Conservation (phyloP, 2,888 invertebrate genomes). For the Lymantria dispar region DNA sequence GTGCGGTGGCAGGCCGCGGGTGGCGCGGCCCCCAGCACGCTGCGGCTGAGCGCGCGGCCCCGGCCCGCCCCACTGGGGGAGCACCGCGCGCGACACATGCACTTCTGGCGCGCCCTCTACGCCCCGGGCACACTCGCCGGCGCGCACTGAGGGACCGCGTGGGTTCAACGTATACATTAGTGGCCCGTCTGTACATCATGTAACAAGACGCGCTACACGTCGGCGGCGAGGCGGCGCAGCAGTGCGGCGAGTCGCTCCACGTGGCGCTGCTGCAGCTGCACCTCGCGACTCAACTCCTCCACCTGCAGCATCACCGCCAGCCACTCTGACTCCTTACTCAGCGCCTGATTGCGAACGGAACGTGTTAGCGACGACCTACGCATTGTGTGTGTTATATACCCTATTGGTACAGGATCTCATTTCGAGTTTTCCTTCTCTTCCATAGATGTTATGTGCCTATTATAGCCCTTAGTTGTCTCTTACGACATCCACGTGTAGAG, state of each 20-base stretch:
- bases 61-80: background rate
- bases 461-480: too few relatives aligned
- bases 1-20: background rate
- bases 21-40: background rate
- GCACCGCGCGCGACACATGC: background rate
- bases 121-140: background rate
- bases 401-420: too few relatives aligned
- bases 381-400: too few relatives aligned
- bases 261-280: slow-evolving; percentile 38
- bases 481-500: too few relatives aligned
- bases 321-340: slow-evolving; percentile 34
- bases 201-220: background rate
- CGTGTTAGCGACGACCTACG: too few relatives aligned
- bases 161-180: background rate
- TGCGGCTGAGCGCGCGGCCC: background rate
- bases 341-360: too few relatives aligned
- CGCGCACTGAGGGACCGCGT: background rate
- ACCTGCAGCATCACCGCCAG: slow-evolving; percentile 33
- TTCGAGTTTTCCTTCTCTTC: too few relatives aligned
- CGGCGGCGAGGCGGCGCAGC: slow-evolving; percentile 2
- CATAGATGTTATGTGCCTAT: too few relatives aligned
- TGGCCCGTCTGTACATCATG: background rate
- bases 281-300: slow-evolving; percentile 38
- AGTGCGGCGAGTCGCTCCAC: slow-evolving; percentile 19
- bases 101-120: slow-evolving; percentile 5